Percentiles rank a stretch among this genome's conserved stretches.
Conservation (phyloP, 2,888 invertebrate species). For the Fragum whitleyi region DNA sequence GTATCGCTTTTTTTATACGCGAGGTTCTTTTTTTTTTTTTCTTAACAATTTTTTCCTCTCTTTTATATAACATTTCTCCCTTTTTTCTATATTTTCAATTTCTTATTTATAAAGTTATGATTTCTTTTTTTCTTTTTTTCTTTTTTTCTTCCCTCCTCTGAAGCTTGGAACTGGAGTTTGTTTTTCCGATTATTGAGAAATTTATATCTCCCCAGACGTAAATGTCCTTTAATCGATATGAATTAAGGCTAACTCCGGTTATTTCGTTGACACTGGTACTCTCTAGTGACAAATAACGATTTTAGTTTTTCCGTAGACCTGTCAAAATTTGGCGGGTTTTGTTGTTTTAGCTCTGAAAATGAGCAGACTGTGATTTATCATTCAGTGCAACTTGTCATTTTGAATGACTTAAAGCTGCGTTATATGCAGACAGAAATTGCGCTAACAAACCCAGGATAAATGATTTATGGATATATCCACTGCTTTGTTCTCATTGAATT, state of each 20-base stretch:
- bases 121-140: too few species aligned
- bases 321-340: background rate
- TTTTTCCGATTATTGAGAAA: background rate
- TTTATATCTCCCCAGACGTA: background rate
- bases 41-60: too few species aligned
- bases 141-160: too few species aligned
- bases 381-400: background rate
- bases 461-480: too few species aligned
- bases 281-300: background rate
- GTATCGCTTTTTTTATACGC: too few species aligned
- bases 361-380: background rate
- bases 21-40: too few species aligned
- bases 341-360: conserved; percentile 1
- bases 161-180: too few species aligned
- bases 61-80: too few species aligned
- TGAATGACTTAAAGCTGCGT: background rate
- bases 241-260: conserved; percentile 1
- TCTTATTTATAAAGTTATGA: too few species aligned
- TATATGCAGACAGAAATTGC: background rate
- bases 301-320: background rate
- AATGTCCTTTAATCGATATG: background rate
- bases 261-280: background rate
- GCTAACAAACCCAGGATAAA: too few species aligned
- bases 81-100: too few species aligned
- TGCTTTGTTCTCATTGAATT: too few species aligned